Evolutionary conservation across 2,888 invertebrate genomes (phyloP).

Genomic region (Eledona agricola): DNA sequence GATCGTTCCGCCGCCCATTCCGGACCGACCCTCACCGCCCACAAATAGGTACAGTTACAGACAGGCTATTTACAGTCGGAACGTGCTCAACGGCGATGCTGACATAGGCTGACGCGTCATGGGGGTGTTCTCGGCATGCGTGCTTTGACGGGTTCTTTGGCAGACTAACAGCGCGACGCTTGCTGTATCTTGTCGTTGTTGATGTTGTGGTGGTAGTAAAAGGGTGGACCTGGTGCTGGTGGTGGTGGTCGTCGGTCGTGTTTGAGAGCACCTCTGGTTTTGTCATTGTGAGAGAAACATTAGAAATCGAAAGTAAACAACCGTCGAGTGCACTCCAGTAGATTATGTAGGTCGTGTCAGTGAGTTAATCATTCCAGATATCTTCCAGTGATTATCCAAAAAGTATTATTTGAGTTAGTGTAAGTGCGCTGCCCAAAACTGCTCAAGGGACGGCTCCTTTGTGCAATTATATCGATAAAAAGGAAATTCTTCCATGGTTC

Average conservation of each 20-base stretch:
- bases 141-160: conserved; percentile 65
- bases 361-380: conserved; percentile 13
- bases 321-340: conserved; percentile 12
- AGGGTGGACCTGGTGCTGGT: conserved; percentile 12
- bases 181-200: conserved; percentile 5
- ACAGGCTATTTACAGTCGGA: conserved; percentile 73
- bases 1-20: conserved; percentile 69
- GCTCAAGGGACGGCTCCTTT: conserved; percentile 4
- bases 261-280: conserved; percentile 26
- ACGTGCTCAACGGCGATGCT: conserved; percentile 68
- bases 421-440: not conserved
- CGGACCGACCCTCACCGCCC: conserved; percentile 65
- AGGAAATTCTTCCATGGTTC: too few relatives aligned
- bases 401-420: conserved; percentile 17
- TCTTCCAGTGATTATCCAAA: conserved; percentile 13
- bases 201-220: conserved; percentile 19
- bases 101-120: conserved; percentile 79
- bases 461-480: conserved; percentile 16
- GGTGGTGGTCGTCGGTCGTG: conserved; percentile 3
- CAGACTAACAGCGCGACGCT: not conserved
- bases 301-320: conserved; percentile 16
- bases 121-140: conserved; percentile 85
- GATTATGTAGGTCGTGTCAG: conserved; percentile 6
- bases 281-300: conserved; percentile 10
- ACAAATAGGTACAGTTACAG: conserved; percentile 77